Evolutionary conservation across 2,888 invertebrate species (phyloP).

Genomic region (Hydrotaea cyrtoneurina): DNA sequence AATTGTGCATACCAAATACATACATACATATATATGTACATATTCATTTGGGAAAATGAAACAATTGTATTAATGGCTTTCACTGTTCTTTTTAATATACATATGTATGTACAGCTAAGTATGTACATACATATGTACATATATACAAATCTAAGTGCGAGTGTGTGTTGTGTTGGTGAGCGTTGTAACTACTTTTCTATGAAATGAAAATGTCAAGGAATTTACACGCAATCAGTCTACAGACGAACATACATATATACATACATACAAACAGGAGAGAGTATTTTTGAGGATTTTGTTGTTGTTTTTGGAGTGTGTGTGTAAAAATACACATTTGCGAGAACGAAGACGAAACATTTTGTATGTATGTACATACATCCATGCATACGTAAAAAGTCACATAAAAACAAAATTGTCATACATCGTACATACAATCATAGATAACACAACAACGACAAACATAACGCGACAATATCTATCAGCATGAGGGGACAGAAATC

Average conservation of each 20-base stretch:
- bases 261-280: constrained; percentile 2
- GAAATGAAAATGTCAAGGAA: constrained; percentile 76
- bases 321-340: neutral
- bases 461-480: neutral
- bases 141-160: neutral
- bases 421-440: constrained; percentile 7
- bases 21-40: too few relatives aligned
- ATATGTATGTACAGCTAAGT: neutral
- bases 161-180: neutral
- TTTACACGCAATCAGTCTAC: constrained; percentile 71
- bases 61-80: constrained; percentile 25
- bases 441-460: neutral
- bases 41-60: constrained; percentile 26
- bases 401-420: constrained; percentile 18
- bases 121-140: neutral
- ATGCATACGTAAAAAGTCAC: neutral
- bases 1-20: constrained; percentile 23
- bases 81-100: neutral
- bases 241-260: neutral
- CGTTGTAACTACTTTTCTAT: constrained; percentile 20
- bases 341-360: neutral
- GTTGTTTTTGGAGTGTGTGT: neutral
- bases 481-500: neutral
- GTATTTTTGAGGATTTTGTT: constrained; percentile 13
- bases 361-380: neutral